Evolutionary conservation across 2,113 vertebrate genomes (phyloP), one percentile per base, ranked within the genome.

Genomic region (Leiothrix lutea): DNA sequence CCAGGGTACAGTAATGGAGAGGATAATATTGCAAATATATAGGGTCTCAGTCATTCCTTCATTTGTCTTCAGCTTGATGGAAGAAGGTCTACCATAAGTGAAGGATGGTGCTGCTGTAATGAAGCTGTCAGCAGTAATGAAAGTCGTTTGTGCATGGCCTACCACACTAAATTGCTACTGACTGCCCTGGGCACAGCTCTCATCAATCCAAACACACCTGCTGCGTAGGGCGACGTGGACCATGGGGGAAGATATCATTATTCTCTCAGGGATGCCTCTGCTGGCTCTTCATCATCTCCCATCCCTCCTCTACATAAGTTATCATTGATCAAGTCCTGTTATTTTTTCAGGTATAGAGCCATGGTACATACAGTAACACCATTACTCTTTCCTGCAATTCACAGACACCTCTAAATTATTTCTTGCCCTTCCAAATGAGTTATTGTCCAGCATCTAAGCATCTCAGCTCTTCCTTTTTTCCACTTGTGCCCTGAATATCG

Each of bases 251-350:
- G 88, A 71, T 72, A 87, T 86, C 94, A 96, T 98, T 95, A 97
- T 95, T 97, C 96, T 97, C 95, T 66, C 78, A 80, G 89, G 92
- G 93, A 95, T 24, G 9, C 48, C 66, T 90, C 87, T 94, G 53
- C 85, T 92, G 75, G 47, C 79, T 96, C 95, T 97, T 98, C 88
- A 97, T 98, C 97, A 96, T 94, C 64, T 86, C 35, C 12, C 74
- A 85, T 75, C 47, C 61, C 87, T 91, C 53, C 50, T 78, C 57
- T 84, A 75, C 84, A 40, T 60, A 93, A 90, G 71, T 93, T 92
- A 83, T 92, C 96, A 96, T 97, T 96, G 97, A 98, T 98, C 97
- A 96, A 96, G 82, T 69, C 92, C 87, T 35, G 35, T 95, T 97
- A 93, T 96, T 98, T 97, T 72, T 98, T 88, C 85, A 64, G 56